Conservation (phyloP, 2,888 invertebrate species). For the Coronaproctus castanopsis region DNA sequence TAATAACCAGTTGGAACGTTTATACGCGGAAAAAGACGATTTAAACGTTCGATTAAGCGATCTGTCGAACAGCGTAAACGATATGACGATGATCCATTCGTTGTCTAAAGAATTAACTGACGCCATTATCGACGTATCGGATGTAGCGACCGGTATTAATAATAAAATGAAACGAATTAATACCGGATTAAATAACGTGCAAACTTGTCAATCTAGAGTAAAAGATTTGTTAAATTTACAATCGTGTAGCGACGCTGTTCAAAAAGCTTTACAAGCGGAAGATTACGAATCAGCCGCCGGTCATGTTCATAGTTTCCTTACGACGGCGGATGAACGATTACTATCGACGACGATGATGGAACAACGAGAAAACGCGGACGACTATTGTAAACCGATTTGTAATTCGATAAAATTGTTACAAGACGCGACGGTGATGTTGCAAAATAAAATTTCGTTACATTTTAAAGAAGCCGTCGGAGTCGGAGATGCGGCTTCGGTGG, state of each 20-base stretch:
- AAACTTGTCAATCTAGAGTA: constrained; percentile 63
- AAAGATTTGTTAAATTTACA: constrained; percentile 88
- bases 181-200: not conserved
- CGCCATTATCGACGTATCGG: not conserved
- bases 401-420: constrained; percentile 51
- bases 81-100: not conserved
- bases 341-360: too few relatives aligned
- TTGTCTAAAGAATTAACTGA: not conserved
- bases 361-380: constrained; percentile 53
- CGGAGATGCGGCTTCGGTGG: constrained; percentile 74
- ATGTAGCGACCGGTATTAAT: not conserved
- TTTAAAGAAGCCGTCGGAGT: constrained; percentile 80
- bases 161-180: not conserved
- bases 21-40: not conserved
- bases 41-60: not conserved
- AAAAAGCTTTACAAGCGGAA: constrained; percentile 76
- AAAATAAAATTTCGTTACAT: constrained; percentile 47
- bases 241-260: constrained; percentile 91
- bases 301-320: constrained; percentile 80
- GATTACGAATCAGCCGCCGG: constrained; percentile 94
- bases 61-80: not conserved
- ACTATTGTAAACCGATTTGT: constrained; percentile 48
- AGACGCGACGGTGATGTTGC: constrained; percentile 50
- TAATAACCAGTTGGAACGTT: not conserved
- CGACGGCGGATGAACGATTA: constrained; percentile 74